Percentiles rank a stretch among this genome's conserved stretches.
Evolutionary conservation across 2,888 invertebrate genomes (phyloP).

Genomic region (Trissolcus brochymenae): DNA sequence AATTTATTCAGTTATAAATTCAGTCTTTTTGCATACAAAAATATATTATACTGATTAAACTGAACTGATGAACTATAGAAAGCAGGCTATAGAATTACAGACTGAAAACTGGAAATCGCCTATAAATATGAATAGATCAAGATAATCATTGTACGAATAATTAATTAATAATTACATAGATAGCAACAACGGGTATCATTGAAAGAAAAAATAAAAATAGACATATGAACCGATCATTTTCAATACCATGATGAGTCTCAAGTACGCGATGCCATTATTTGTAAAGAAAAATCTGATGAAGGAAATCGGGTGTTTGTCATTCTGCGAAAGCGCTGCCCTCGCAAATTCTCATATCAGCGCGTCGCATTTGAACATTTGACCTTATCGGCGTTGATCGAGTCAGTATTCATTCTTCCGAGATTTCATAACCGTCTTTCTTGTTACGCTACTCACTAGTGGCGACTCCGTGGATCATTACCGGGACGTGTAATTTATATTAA

Average conservation of each 20-base stretch:
- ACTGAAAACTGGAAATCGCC: no score
- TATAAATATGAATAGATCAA: no score
- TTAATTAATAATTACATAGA: background rate
- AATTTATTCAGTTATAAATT: no score
- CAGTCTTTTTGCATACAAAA: no score
- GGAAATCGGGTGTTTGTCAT: background rate
- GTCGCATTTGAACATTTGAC: slow-evolving; percentile 60
- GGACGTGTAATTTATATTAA: slow-evolving; percentile 60
- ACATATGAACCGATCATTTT: slow-evolving; percentile 20
- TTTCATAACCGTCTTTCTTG: slow-evolving; percentile 67
- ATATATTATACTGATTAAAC: no score
- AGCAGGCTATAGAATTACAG: no score
- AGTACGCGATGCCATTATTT: slow-evolving; percentile 22
- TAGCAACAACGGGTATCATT: background rate
- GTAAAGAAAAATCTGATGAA: slow-evolving; percentile 37
- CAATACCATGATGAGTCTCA: slow-evolving; percentile 20
- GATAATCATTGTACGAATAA: background rate
- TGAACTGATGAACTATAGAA: no score
- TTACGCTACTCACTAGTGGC: slow-evolving; percentile 62
- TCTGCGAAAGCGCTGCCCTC: slow-evolving; percentile 28
- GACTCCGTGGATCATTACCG: slow-evolving; percentile 60
- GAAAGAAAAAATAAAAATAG: slow-evolving; percentile 17
- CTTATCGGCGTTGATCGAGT: slow-evolving; percentile 63
- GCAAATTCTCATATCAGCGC: slow-evolving; percentile 47
- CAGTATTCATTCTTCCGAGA: slow-evolving; percentile 59